Base-by-base conservation (phyloP, 2,113 vertebrate genomes). In the Lipophrys pholis region DNA sequence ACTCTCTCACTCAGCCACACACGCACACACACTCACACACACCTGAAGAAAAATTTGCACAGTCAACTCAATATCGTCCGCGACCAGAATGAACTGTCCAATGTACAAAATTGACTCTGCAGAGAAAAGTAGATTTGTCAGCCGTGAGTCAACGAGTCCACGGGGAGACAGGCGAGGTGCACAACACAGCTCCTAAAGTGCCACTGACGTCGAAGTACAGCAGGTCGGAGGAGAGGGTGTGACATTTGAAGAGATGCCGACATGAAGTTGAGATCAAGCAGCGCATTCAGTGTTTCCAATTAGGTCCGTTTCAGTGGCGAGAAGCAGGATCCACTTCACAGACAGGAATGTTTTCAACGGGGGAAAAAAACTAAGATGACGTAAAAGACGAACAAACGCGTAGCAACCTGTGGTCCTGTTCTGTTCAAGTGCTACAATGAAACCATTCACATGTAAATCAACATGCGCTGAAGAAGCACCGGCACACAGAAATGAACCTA, bases 11-110 rank as follows among this genome's bases (percentile, higher is more conserved):
- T 21, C 62, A 52, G 74, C 40, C 71, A 11, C 69, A 52, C 72
- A 63, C 66, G 63, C 79, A 72, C 42, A 65, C 41, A 35, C 73
- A 62, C 64, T 9, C 69, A 52, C 72, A 63, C 66, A 64, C 79
- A 72, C 42, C 15, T 17, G 73, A 17, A 83, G 87, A 83, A 81
- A 85, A 83, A 86, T 72, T 43, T 78, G 74, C 83, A 87, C 74
- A 85, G 82, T 86, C 82, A 82, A 81, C 83, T 86, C 84, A 86
- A 87, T 78, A 84, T 80, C 81, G 76, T 80, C 48, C 85, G 85
- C 62, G 73, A 70, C 71, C 67, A 15, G 61, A 78, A 78, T 30
- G 11, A 80, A 78, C 72, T 15, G 51, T 83, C 52, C 80, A 50
- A 50, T 49, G 70, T 69, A 73, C 15, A 21, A 76, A 83, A 84